These are phyloP conservation scores for Thymelicus lineola DNA, from an alignment of 2,888 invertebrate species.

Conservation along the genomic window DNA sequence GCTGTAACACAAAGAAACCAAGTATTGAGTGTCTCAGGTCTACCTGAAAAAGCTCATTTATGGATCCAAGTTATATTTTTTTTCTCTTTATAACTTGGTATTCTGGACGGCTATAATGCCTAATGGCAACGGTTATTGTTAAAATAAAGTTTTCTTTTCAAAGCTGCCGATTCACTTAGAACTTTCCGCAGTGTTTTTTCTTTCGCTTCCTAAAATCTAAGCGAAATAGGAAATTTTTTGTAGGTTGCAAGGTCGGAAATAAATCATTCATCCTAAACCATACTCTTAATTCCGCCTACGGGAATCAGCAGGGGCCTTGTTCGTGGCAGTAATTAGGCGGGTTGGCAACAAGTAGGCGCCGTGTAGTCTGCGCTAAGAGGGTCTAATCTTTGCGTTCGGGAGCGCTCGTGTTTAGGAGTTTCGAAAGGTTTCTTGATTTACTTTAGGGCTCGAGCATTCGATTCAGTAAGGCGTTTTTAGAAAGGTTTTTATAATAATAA, in stretches of 20 bases:
- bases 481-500: no score
- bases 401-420: constrained; percentile 6
- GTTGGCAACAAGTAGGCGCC: constrained; percentile 52
- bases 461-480: not conserved
- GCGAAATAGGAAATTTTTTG: constrained; percentile 18
- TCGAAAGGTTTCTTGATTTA: not conserved
- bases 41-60: no score
- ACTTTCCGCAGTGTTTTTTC: constrained; percentile 3
- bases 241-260: constrained; percentile 40
- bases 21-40: no score
- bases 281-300: constrained; percentile 48
- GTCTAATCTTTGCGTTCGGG: constrained; percentile 23
- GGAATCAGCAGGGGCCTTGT: constrained; percentile 53
- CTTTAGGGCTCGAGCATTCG: not conserved
- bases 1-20: no score
- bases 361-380: constrained; percentile 40
- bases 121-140: no score
- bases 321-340: constrained; percentile 54
- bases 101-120: no score
- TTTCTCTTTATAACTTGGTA: no score
- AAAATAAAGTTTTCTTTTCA: no score
- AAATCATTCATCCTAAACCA: constrained; percentile 50
- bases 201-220: constrained; percentile 7
- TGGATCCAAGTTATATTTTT: no score
- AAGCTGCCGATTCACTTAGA: constrained; percentile 10